Evolutionary conservation across 1,140 invertebrate genomes (phyloP), one percentile per base, ranked within the genome.

Genomic region (Macrotrachela quadricornifera): DNA sequence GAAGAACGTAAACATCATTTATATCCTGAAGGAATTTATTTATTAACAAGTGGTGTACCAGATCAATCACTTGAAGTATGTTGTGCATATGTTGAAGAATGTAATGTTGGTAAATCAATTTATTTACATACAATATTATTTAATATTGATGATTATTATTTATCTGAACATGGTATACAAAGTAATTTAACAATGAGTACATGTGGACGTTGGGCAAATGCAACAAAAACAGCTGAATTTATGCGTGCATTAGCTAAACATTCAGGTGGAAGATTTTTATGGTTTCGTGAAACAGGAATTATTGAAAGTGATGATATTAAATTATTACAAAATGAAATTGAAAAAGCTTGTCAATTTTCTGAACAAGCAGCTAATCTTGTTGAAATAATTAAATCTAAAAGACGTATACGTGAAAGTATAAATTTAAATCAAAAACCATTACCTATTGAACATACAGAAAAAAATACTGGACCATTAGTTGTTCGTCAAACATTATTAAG

Each of bases 251-350:
- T 70, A 15, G 41, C 48, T 14, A 42, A 51, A 51, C 37, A 46
- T 12, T 62, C 61, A 56, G 59, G 58, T 10, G 69, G 69, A 12
- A 57, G 68, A 38, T 71, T 71, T 54, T 66, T 68, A 57, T 71
- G 69, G 69, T 68, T 71, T 50, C 62, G 68, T 57, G 69, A 71
- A 57, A 69, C 67, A 56, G 69, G 69, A 67, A 69, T 69, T 42
- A 70, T 69, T 52, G 68, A 70, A 52, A 69, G 63, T 64, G 68
- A 70, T 62, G 68, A 70, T 50, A 67, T 71, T 42, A 63, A 65
- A 44, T 46, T 58, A 43, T 59, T 71, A 11, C 63, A 63, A 48
- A 58, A 60, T 37, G 69, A 71, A 51, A 66, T 71, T 17, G 67
- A 71, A 40, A 68, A 66, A 56, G 64, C 67, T 21, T 51, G 69